phyloP scores from a whole-genome alignment of 2,797 vertebrate genomes.

The Sebastiscus albofasciatus region DNA sequence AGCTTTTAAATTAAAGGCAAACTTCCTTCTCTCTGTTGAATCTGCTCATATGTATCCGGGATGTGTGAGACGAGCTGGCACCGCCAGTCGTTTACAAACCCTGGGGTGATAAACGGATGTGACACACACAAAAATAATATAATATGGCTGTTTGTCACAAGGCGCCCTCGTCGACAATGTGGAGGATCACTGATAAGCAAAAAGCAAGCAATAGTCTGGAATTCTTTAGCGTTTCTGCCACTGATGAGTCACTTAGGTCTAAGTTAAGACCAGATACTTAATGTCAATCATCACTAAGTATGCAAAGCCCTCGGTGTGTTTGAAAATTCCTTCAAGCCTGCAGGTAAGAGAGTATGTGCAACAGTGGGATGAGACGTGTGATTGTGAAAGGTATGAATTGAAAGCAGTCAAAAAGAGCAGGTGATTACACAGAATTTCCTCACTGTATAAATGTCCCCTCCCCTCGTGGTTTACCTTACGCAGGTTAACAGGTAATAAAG shows the following conservation, averaged over 20 bases:
- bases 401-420: not conserved
- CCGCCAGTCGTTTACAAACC: constrained; percentile 17
- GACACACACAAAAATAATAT: not conserved
- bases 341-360: not conserved
- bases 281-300: constrained; percentile 7
- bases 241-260: not conserved
- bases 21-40: constrained; percentile 29
- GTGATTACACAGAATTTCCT: not conserved
- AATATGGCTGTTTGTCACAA: not conserved
- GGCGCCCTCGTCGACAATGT: not conserved
- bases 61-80: constrained; percentile 4
- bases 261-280: not conserved
- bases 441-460: not conserved
- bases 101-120: not conserved
- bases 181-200: not conserved
- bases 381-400: not conserved
- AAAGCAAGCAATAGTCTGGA: not conserved
- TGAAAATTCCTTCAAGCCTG: constrained; percentile 3
- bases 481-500: not conserved
- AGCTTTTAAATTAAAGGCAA: not conserved
- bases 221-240: not conserved
- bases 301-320: not conserved
- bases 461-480: not conserved
- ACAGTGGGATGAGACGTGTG: not conserved
- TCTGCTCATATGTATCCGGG: not conserved